Evolutionary conservation across 2,797 vertebrate genomes (phyloP).

Genomic region (Melanotaenia trifasciata): DNA sequence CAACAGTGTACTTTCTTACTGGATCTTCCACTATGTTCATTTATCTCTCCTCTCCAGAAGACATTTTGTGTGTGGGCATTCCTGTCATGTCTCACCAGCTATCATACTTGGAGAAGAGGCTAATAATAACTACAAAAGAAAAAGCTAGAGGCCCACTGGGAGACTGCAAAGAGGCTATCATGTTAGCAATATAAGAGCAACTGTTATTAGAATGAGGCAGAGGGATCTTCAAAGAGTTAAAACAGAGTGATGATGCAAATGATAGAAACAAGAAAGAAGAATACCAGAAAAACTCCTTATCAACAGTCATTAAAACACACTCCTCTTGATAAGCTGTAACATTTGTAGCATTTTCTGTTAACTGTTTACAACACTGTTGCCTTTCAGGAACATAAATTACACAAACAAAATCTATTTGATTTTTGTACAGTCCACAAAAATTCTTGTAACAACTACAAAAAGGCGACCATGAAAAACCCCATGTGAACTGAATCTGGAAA

Average conservation of each 20-base stretch:
- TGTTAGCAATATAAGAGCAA: slow-evolving; percentile 13
- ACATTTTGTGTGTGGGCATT: slow-evolving; percentile 38
- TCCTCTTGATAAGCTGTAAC: slow-evolving; percentile 11
- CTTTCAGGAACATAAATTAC: slow-evolving; percentile 8
- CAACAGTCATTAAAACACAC: slow-evolving; percentile 13
- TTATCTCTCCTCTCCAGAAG: slow-evolving; percentile 28
- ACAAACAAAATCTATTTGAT: background rate
- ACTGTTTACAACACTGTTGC: slow-evolving; percentile 21
- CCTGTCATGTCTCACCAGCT: slow-evolving; percentile 49
- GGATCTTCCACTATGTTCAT: slow-evolving; percentile 11
- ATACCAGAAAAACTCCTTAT: slow-evolving; percentile 5
- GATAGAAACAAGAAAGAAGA: background rate
- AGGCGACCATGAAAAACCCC: too few relatives aligned
- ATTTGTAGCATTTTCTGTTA: slow-evolving; percentile 6
- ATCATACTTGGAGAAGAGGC: slow-evolving; percentile 32
- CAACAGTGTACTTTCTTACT: slow-evolving; percentile 14
- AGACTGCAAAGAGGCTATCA: slow-evolving; percentile 33
- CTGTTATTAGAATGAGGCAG: slow-evolving; percentile 8
- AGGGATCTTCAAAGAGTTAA: background rate
- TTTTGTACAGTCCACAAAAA: background rate
- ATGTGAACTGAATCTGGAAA: too few relatives aligned
- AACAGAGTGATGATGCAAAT: slow-evolving; percentile 30
- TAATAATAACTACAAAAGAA: slow-evolving; percentile 66
- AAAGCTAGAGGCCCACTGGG: slow-evolving; percentile 40
- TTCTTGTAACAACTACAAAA: too few relatives aligned